Evolutionary conservation across 2,888 invertebrate genomes (phyloP).

Genomic region (Agriopis marginaria): DNA sequence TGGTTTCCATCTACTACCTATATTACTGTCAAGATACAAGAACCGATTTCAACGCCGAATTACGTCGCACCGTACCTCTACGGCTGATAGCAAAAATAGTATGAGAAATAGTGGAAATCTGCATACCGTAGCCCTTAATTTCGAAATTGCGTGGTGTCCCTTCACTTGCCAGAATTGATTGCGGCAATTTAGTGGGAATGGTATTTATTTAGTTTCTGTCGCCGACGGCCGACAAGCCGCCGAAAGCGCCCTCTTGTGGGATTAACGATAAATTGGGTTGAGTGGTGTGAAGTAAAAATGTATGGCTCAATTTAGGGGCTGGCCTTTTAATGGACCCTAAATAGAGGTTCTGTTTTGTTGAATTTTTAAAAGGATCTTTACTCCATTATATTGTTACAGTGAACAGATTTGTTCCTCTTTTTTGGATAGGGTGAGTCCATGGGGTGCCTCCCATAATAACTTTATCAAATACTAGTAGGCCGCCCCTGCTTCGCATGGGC

Average conservation of each 20-base stretch:
- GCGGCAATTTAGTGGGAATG: conserved; percentile 45
- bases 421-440: too few species aligned
- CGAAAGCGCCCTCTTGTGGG: conserved; percentile 35
- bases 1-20: too few species aligned
- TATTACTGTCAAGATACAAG: neutral
- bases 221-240: conserved; percentile 34
- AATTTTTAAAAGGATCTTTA: neutral
- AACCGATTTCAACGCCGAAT: neutral
- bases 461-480: too few species aligned
- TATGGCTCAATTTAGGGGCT: conserved; percentile 11
- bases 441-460: too few species aligned
- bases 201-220: conserved; percentile 40
- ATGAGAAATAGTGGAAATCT: conserved; percentile 29
- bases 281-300: conserved; percentile 19
- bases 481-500: too few species aligned
- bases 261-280: conserved; percentile 24
- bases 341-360: neutral
- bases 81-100: conserved; percentile 8
- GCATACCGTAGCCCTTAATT: conserved; percentile 42
- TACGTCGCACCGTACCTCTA: neutral
- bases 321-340: neutral
- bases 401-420: too few species aligned
- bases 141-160: conserved; percentile 50
- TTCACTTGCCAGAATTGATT: conserved; percentile 45
- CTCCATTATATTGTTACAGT: neutral